A percentile compares a stretch with the other conserved stretches of the same genome.
phyloP scores from a whole-genome alignment of 1,140 invertebrate species.

The Euglossa dilemma region DNA sequence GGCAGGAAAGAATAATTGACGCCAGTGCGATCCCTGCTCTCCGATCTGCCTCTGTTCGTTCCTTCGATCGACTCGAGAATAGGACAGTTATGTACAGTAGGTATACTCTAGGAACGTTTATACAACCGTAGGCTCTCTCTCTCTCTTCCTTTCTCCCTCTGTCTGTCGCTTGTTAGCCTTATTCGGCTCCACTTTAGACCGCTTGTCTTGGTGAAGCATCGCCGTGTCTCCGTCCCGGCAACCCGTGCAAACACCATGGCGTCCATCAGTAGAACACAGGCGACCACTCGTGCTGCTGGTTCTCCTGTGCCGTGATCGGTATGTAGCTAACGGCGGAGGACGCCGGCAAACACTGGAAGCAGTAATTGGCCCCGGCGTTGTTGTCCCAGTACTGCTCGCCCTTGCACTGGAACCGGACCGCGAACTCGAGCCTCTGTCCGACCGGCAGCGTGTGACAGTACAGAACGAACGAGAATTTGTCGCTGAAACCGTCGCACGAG shows the following conservation, averaged over 20 bases:
- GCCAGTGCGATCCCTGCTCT: slow-evolving; percentile 14
- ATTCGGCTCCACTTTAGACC: not conserved
- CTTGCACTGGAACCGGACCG: slow-evolving; percentile 91
- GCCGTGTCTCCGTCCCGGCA: not conserved
- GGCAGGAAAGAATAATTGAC: slow-evolving; percentile 50
- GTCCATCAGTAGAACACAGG: slow-evolving; percentile 72
- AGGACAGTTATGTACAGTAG: slow-evolving; percentile 29
- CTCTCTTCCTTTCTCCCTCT: not conserved
- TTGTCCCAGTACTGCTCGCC: slow-evolving; percentile 96
- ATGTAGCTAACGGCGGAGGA: slow-evolving; percentile 69
- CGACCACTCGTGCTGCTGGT: slow-evolving; percentile 63
- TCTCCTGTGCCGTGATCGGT: slow-evolving; percentile 60
- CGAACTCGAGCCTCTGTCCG: slow-evolving; percentile 91
- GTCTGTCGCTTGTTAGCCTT: slow-evolving; percentile 8
- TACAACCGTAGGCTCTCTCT: slow-evolving; percentile 18
- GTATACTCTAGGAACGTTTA: slow-evolving; percentile 46
- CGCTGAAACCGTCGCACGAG: slow-evolving; percentile 96
- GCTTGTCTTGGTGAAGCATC: slow-evolving; percentile 11
- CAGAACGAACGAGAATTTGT: slow-evolving; percentile 92
- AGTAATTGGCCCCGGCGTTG: slow-evolving; percentile 92
- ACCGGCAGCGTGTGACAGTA: slow-evolving; percentile 88
- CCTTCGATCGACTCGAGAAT: slow-evolving; percentile 2
- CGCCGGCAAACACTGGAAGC: slow-evolving; percentile 89
- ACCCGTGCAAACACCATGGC: not conserved
- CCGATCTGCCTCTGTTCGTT: not conserved